Percentiles rank a stretch among this genome's conserved stretches.
phyloP scores from a whole-genome alignment of 2,113 vertebrate species.

The Lycocorax pyrrhopterus region DNA sequence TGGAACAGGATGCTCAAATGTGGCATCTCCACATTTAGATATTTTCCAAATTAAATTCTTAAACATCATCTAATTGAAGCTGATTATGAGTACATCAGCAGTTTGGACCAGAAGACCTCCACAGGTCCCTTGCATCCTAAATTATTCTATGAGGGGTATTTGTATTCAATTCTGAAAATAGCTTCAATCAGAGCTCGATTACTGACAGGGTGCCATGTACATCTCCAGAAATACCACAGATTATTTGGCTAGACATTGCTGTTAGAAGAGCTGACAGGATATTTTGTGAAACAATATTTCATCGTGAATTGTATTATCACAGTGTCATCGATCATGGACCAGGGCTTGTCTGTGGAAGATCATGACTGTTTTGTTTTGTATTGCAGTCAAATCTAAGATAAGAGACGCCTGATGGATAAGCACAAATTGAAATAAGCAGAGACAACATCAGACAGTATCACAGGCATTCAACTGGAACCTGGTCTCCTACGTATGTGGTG shows the following conservation, averaged over 20 bases:
- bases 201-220: neutral
- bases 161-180: neutral
- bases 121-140: neutral
- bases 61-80: neutral
- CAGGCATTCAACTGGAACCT: neutral
- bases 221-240: neutral
- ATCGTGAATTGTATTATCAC: neutral
- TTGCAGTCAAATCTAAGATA: neutral
- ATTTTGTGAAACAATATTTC: neutral
- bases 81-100: neutral
- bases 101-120: neutral
- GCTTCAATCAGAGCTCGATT: neutral
- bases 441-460: neutral
- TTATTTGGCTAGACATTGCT: neutral
- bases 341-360: neutral
- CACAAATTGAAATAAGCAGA: constrained; percentile 5
- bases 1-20: neutral
- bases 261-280: neutral
- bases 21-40: neutral
- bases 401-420: neutral
- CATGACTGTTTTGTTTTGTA: neutral
- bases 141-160: neutral
- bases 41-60: neutral
- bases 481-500: neutral
- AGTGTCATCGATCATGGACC: neutral